Evolutionary conservation across 2,888 invertebrate genomes (phyloP), one percentile per base, ranked within the genome.

Genomic region (Gerosis bhagava): DNA sequence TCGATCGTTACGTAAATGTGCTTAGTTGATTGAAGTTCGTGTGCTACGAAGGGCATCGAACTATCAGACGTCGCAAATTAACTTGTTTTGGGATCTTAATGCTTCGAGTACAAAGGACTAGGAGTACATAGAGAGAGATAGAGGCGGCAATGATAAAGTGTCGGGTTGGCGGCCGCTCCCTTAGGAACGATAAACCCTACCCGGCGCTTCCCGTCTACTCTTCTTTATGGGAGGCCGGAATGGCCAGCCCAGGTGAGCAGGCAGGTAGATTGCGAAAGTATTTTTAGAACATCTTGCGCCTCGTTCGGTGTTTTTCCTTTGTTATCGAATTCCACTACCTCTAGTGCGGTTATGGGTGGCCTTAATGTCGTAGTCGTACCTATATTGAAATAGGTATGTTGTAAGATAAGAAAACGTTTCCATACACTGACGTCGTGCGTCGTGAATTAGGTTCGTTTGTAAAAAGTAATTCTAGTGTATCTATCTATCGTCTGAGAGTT

Each of bases 211-310:
- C 84, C 82, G 79, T 77, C 78, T 82, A 80, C 86, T 84, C 84
- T 87, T 86, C 87, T 88, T 87, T 88, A 88, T 87, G 86, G 83
- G 80, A 84, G 84, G 81, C 77, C 81, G 81, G 81, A 83, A 83
- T 79, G 82, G 83, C 79, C 81, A 77, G 80, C 79, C 79, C 86
- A 86, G 83, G 83, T 86, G 83, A 83, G 76, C 83, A 83, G 83
- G 84, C 83, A 83, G 77, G 77, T 79, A 84, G 83, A 84, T 84
- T 84, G 83, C 76, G 73, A 83, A 81, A 78, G 83, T 87, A 87
- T 87, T 87, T 86, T 87, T 82, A 81, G 82, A 86, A 75, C 84
- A 81, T 86, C 86, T 87, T 87, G 82, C 74, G 80, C 77, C 77
- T 78, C 77, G 78, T 76, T 65, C 73, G 76, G 80, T 83, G 82